phyloP scores from a whole-genome alignment of 2,797 vertebrate genomes.

The Emys orbicularis region DNA sequence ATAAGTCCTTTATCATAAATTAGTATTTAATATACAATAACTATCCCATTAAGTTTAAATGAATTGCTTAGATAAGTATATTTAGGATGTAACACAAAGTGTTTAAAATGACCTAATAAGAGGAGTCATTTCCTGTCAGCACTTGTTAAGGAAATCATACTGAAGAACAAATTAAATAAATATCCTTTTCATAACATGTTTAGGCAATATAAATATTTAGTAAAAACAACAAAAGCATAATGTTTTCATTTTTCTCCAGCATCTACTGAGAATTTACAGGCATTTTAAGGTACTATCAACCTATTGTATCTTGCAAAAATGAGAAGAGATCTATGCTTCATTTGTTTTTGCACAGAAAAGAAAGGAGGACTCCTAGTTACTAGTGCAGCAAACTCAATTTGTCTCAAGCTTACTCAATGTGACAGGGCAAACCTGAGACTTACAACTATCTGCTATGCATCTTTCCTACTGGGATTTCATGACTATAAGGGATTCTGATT shows the following conservation, averaged over 20 bases:
- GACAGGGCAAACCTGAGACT: constrained; percentile 27
- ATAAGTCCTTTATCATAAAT: constrained; percentile 66
- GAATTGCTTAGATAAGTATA: constrained; percentile 48
- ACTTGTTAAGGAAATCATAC: neutral
- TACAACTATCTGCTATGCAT: constrained; percentile 33
- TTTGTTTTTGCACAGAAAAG: neutral
- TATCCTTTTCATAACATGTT: neutral
- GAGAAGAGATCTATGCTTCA: constrained; percentile 16
- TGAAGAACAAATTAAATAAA: neutral
- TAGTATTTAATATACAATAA: constrained; percentile 55
- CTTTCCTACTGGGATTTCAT: neutral
- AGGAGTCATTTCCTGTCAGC: neutral
- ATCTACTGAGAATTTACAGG: neutral
- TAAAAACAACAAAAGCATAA: neutral
- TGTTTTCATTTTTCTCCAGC: neutral
- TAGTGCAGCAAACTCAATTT: constrained; percentile 49
- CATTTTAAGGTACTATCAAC: neutral
- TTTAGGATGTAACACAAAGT: constrained; percentile 7
- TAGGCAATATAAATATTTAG: neutral
- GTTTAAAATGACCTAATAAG: constrained; percentile 44
- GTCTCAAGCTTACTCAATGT: constrained; percentile 28
- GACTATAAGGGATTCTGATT: constrained; percentile 46
- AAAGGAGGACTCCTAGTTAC: neutral
- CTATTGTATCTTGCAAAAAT: neutral
- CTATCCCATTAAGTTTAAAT: constrained; percentile 58